Evolutionary conservation across 37 sponge, comb jelly and placozoan genomes (phyloP).

Genomic region (Ianthella basta): DNA sequence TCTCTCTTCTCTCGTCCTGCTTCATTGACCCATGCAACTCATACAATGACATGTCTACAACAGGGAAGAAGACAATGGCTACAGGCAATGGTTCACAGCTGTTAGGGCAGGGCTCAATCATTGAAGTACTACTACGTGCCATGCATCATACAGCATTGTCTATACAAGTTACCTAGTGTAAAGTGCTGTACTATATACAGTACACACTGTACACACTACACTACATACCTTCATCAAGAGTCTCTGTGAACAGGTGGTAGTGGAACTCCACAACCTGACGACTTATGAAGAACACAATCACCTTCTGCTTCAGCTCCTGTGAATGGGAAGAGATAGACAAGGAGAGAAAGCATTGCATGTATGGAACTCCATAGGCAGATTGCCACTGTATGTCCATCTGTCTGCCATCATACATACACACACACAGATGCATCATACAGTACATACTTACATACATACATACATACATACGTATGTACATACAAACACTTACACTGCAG

Average conservation of each 20-base stretch:
- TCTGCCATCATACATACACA: constrained; percentile 2
- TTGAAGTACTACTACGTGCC: too few relatives aligned
- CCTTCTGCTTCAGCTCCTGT: constrained; percentile 6
- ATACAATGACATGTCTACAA: not conserved
- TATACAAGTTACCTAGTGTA: too few relatives aligned
- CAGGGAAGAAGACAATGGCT: not conserved
- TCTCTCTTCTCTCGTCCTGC: constrained; percentile 87
- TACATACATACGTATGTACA: not conserved
- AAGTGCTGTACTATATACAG: too few relatives aligned
- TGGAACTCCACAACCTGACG: constrained; percentile 22
- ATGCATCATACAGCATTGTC: too few relatives aligned
- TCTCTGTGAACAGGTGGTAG: not conserved
- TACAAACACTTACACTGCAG: not conserved
- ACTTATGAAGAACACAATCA: constrained; percentile 36
- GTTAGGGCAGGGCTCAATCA: not conserved
- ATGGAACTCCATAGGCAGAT: not conserved
- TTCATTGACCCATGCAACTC: constrained; percentile 51
- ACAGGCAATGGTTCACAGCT: not conserved
- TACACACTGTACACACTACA: too few relatives aligned
- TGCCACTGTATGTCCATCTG: too few relatives aligned
- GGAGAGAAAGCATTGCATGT: not conserved
- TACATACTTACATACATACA: constrained; percentile 10
- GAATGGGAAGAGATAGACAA: not conserved
- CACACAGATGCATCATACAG: not conserved
- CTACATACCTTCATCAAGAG: too few relatives aligned